Evolutionary conservation across 2,797 vertebrate species (phyloP).

Genomic region (Artibeus lituratus): DNA sequence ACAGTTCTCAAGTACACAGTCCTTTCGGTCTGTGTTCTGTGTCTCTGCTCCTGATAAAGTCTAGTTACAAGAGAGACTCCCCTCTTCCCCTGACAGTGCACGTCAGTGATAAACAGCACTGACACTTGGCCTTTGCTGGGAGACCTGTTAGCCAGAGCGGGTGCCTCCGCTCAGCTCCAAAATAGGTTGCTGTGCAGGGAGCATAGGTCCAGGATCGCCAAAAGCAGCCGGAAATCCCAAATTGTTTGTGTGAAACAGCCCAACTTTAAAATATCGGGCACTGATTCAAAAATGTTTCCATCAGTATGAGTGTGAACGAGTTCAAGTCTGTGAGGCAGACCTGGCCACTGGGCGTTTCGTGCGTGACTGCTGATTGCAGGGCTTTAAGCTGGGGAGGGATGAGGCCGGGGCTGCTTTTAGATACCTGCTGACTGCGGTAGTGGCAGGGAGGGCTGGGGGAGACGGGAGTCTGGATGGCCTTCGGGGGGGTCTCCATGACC

Average conservation of each 20-base stretch:
- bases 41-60: slow-evolving; percentile 20
- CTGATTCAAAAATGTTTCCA: slow-evolving; percentile 20
- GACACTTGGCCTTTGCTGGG: not conserved
- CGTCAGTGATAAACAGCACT: not conserved
- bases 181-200: not conserved
- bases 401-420: not conserved
- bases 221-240: not conserved
- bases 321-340: not conserved
- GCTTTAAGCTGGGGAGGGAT: not conserved
- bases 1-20: not conserved
- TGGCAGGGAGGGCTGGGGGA: too few relatives aligned
- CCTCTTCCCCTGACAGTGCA: not conserved
- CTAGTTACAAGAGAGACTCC: not conserved
- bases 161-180: not conserved
- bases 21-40: not conserved
- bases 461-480: not conserved
- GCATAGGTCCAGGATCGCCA: not conserved
- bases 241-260: not conserved
- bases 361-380: not conserved
- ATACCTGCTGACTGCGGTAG: not conserved
- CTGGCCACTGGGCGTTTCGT: not conserved
- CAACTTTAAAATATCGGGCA: not conserved
- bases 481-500: not conserved
- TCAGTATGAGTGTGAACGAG: not conserved
- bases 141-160: not conserved